Conservation (phyloP, 1,140 invertebrate genomes). For the Hylaeus anthracinus region DNA sequence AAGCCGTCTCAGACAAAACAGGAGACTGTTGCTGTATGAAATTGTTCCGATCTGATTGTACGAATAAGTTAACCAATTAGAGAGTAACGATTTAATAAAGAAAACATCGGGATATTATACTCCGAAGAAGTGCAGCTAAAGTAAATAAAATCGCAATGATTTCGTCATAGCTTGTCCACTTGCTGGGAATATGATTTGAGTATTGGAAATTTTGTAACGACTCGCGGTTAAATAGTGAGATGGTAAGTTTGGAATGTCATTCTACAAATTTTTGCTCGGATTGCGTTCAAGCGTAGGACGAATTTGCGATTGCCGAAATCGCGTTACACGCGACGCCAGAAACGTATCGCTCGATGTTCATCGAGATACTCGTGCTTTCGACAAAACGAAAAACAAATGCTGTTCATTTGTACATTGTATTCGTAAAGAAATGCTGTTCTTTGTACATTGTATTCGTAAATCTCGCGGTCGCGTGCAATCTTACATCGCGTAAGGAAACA, state of each 20-base stretch:
- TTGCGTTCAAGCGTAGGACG: not conserved
- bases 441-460: slow-evolving; percentile 15
- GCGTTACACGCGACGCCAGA: not conserved
- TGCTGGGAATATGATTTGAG: not conserved
- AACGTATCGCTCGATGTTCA: not conserved
- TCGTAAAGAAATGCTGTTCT: slow-evolving; percentile 2
- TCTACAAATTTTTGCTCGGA: too few relatives aligned
- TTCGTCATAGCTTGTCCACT: slow-evolving; percentile 12
- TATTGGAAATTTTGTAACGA: not conserved
- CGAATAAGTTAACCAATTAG: too few relatives aligned
- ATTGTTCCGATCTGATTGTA: not conserved
- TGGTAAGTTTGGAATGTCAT: slow-evolving; percentile 10
- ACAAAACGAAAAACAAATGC: not conserved
- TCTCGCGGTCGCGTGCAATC: slow-evolving; percentile 1
- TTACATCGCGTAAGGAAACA: not conserved
- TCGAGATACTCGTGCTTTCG: not conserved
- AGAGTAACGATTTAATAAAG: slow-evolving; percentile 6
- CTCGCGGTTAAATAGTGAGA: not conserved
- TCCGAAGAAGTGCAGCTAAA: slow-evolving; percentile 7
- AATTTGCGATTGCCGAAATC: not conserved
- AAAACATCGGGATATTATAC: slow-evolving; percentile 13
- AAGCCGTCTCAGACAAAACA: not conserved
- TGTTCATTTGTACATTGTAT: slow-evolving; percentile 20
- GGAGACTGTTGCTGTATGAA: not conserved
- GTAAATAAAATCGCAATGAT: slow-evolving; percentile 23